Evolutionary conservation across 2,797 vertebrate species (phyloP), one percentile per base, ranked within the genome.

Genomic region (Artibeus lituratus): DNA sequence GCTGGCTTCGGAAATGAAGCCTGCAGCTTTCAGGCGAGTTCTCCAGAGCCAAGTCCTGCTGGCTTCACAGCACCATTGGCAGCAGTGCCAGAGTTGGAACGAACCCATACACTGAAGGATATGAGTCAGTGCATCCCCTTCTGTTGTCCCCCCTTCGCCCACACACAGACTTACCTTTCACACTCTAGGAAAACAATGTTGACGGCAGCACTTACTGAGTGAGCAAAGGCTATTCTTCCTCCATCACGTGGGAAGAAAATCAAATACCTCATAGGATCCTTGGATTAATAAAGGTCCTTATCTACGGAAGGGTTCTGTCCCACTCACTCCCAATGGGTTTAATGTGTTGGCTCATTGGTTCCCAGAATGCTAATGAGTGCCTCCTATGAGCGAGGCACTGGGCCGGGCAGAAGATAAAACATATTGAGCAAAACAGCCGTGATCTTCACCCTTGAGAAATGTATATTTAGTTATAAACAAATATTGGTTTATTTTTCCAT

Each of bases 51-150:
- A 97, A 93, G 81, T 78, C 94, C 96, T 86, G 83, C 95, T 95
- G 89, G 59, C 89, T 95, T 80, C 89, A 70, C 70, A 91, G n/a
- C 53, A 67, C 82, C 91, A 78, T 97, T 97, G 97, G 84, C 94
- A 96, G 67, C 62, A 73, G 26, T 72, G 89, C 37, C 72, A 39
- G 73, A 70, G 87, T 42, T 87, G 94, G 95, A 94, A 90, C 87
- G 89, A 95, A 94, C 89, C 92, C 96, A 91, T 96, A 97, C 91
- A 87, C 90, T 73, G 96, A 95, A 95, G 93, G 95, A 94, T 96
- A 21, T 95, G 92, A 97, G 93, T 97, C 95, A 96, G 95, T 87
- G 77, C 62, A 91, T 57, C 94, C 78, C 55, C 26, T 96, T 94
- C 87, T 29, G 11, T 83, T 92, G 29, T 19, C 51, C 53, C 69